A percentile compares a stretch with the other conserved stretches of the same genome.
phyloP scores from a whole-genome alignment of 2,888 invertebrate species.

The Synanthedon formicaeformis region DNA sequence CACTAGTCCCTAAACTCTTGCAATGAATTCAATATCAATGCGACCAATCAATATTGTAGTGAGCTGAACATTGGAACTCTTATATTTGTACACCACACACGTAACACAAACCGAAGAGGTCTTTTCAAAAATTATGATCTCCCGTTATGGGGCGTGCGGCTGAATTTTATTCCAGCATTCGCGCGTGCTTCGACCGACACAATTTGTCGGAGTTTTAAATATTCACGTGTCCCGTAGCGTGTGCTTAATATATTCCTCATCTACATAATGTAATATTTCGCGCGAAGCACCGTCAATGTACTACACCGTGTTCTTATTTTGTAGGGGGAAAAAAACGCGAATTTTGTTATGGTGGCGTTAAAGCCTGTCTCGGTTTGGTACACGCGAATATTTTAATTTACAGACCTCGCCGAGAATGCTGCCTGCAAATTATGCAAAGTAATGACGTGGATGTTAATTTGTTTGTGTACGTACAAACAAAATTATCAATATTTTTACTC shows the following conservation, averaged over 20 bases:
- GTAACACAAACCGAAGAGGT: constrained; percentile 33
- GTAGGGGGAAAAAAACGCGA: constrained; percentile 5
- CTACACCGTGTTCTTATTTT: constrained; percentile 22
- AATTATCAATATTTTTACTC: constrained; percentile 1
- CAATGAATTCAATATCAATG: constrained; percentile 1
- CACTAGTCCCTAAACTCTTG: neutral
- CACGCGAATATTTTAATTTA: constrained; percentile 4
- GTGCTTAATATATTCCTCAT: constrained; percentile 50
- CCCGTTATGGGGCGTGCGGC: constrained; percentile 21
- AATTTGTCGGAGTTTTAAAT: constrained; percentile 52
- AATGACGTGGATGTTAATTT: neutral
- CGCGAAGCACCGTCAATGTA: constrained; percentile 26
- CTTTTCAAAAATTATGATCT: constrained; percentile 48
- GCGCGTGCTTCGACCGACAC: constrained; percentile 28
- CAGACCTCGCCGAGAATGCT: constrained; percentile 1
- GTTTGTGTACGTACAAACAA: neutral
- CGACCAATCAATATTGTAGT: constrained; percentile 5
- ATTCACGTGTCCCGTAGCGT: constrained; percentile 44
- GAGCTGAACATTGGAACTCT: constrained; percentile 1
- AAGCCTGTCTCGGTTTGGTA: neutral
- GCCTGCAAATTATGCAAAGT: constrained; percentile 1
- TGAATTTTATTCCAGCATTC: constrained; percentile 29
- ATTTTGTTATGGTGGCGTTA: neutral
- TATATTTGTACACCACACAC: constrained; percentile 30
- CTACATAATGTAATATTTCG: constrained; percentile 53